Conservation (phyloP, 2,797 vertebrate genomes). For the Megaceryle alcyon region DNA sequence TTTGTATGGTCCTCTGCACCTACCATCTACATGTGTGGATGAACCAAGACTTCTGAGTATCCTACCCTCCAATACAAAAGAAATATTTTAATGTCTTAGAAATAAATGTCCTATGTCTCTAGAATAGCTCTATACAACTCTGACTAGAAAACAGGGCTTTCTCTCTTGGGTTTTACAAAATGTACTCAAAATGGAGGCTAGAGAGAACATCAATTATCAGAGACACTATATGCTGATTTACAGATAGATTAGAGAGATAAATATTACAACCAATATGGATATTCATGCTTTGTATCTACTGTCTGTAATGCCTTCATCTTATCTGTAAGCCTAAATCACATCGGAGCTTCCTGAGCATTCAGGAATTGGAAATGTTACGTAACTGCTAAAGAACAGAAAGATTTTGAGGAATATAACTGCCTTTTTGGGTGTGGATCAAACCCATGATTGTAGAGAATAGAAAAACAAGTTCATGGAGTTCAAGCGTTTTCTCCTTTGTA, state of each 20-base stretch:
- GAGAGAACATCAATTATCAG: background rate
- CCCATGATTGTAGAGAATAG: background rate
- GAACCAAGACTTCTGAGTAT: background rate
- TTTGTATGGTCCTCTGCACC: background rate
- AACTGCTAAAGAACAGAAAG: background rate
- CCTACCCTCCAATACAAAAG: background rate
- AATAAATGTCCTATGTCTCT: background rate
- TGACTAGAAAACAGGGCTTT: background rate
- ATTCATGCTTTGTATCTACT: background rate
- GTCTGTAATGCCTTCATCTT: background rate
- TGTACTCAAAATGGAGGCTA: background rate
- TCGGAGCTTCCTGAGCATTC: background rate
- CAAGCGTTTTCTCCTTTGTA: constrained; percentile 11
- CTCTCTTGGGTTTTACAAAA: constrained; percentile 20
- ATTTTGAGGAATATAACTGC: background rate
- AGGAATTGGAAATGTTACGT: background rate
- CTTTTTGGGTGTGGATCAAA: background rate
- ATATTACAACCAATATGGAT: background rate
- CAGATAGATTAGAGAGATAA: background rate
- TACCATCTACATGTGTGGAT: background rate
- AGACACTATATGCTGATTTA: background rate
- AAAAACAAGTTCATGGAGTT: constrained; percentile 1
- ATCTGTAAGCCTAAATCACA: background rate
- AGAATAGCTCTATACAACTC: background rate
- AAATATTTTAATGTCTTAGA: background rate